Evolutionary conservation across 1,140 invertebrate species (phyloP), one percentile per base, ranked within the genome.

Genomic region (Sesamia nonagrioides): DNA sequence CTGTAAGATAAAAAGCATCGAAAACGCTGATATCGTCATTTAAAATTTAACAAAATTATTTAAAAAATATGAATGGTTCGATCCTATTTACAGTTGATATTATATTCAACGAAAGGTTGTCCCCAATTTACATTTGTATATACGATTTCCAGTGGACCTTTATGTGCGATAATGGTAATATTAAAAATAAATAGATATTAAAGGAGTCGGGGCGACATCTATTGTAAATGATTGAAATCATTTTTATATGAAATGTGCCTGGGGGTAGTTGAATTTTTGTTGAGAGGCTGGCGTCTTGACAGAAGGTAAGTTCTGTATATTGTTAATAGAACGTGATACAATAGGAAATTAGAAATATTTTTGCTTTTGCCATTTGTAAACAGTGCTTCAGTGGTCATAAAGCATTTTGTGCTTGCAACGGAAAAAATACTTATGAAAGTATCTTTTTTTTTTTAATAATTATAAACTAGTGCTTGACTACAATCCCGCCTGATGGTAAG

Each of bases 21-120:
- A 76, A 82, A 77, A 80, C 27, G 18, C 11, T 52, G 11, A 78
- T 78, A 86, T 61, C 81, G 86, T 45, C 83, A 81, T n/a, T 72
- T 40, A 61, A n/a, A 2, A 17, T 17, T 58, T 37, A 17, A 17
- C 8, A 35, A 1, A 8, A 56, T 6, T 3, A 7, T n/a, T 7
- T n/a, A 1, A 15, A 15, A 40, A 37, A 1, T 61, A 17, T 61
- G 33, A 40, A 27, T 17, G 33, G 33, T 17, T 40, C 58, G 1
- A 0, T 37, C 40, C 58, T 2, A 37, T 2, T 9, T 1, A 37
- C 33, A 6, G 6, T 37, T 61, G 21, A 40, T 17, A 37, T 61
- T 8, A 37, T 13, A 61, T 17, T 40, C n/a, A 5, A 8, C 9
- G 8, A n/a, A 6, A 40, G 8, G 6, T 8, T 27, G 27, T 17